Evolutionary conservation across 1,140 invertebrate species (phyloP), one percentile per base, ranked within the genome.

Genomic region (Ceratosolen solmsi): DNA sequence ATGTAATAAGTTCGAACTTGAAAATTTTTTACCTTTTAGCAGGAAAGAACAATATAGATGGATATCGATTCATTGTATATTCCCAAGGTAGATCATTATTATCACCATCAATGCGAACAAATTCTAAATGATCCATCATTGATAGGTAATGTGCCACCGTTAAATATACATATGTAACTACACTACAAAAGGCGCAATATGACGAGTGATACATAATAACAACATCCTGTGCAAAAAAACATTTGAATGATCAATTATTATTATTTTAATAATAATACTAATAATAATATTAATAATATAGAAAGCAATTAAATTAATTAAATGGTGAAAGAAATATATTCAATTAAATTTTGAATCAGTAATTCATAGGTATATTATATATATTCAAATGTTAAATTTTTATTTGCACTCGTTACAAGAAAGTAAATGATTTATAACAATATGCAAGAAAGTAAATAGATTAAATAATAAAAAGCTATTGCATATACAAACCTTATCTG

Each of bases 71-170:
- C 89, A 95, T 94, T 36, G 94, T 95, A 89, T 94, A 96, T 87
- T 95, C 94, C 96, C 96, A 96, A 3, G 96, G 95, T 75, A 97
- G 91, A 91, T 96, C 95, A 91, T 97, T 96, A 1, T 93, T 92
- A 85, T 96, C 94, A 22, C 95, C 95, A 91, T 97, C 96, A n/a
- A 97, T 93, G 65, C 95, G 93, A 20, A 93, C 93, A 86, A 96
- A 95, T 63, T 89, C 86, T 13, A 96, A 87, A 85, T 92, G 90
- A 70, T 92, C 86, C 84, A 94, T 91, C 72, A 91, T 87, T 8
- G 88, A 86, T 56, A 96, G 93, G 77, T 94, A 93, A 87, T 93
- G 90, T n/a, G 95, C 94, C 25, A 95, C 91, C 49, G 93, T 92
- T 63, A 95, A 91, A 83, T 94, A 94, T 77, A 94, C 93, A 84